These are phyloP conservation scores for Phalacrocorax aristotelis DNA, from an alignment of 2,113 vertebrate species.

Conservation along the genomic window DNA sequence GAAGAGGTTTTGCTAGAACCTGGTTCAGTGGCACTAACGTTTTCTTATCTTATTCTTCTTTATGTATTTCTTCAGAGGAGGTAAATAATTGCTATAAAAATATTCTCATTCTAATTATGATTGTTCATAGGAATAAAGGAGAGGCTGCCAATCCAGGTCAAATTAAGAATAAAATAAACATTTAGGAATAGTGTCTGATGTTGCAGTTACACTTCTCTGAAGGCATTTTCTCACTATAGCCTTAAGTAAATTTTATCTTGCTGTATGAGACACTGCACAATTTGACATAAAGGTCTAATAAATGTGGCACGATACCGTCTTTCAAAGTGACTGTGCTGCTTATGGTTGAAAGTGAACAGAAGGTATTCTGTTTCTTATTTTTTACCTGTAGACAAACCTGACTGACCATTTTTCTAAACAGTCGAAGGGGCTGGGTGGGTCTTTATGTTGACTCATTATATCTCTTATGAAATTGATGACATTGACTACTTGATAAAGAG, in stretches of 20 bases:
- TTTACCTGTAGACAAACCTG: neutral
- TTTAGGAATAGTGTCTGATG: neutral
- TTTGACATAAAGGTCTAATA: neutral
- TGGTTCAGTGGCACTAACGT: fast-evolving
- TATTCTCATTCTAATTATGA: neutral
- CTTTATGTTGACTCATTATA: neutral
- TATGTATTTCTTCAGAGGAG: neutral
- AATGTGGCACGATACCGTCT: fast-evolving
- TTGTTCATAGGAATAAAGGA: neutral
- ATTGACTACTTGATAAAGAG: neutral
- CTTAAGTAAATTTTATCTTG: neutral
- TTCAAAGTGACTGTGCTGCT: neutral
- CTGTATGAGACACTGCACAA: neutral
- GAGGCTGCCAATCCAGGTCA: neutral
- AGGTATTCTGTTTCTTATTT: neutral
- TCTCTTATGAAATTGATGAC: neutral
- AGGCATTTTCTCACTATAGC: neutral
- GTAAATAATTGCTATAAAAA: neutral
- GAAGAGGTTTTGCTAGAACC: neutral
- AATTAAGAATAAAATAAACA: neutral
- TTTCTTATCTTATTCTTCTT: neutral
- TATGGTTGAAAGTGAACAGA: neutral
- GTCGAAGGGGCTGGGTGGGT: neutral
- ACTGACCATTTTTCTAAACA: neutral
- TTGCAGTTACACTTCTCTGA: neutral